Conservation (phyloP, 2,888 invertebrate species). For the Plagodis dolabraria region DNA sequence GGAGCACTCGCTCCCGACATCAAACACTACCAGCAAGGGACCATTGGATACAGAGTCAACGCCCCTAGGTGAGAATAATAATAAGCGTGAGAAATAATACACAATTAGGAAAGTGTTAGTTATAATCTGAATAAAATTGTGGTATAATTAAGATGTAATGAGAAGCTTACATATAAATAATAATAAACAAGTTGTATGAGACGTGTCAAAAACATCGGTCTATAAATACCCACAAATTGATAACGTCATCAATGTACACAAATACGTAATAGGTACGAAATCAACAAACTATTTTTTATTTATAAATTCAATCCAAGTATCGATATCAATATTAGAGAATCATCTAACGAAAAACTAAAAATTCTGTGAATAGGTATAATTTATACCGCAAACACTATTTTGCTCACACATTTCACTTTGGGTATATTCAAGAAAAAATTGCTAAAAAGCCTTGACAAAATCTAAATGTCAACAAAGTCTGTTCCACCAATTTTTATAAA, state of each 20-base stretch:
- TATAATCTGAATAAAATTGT: slow-evolving; percentile 20
- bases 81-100: slow-evolving; percentile 29
- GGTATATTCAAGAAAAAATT: too few species aligned
- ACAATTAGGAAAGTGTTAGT: slow-evolving; percentile 22
- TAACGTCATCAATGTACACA: slow-evolving; percentile 28
- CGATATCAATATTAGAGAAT: too few species aligned
- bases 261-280: slow-evolving; percentile 7
- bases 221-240: slow-evolving; percentile 21
- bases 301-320: background rate
- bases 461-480: too few species aligned
- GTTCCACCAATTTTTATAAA: background rate
- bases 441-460: too few species aligned
- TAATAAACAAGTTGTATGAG: slow-evolving; percentile 27
- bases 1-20: slow-evolving; percentile 79
- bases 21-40: slow-evolving; percentile 82
- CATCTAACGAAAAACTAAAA: too few species aligned
- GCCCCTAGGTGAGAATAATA: slow-evolving; percentile 86
- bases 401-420: too few species aligned
- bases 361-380: too few species aligned
- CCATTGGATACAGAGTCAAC: slow-evolving; percentile 86
- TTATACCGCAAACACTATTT: too few species aligned
- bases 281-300: slow-evolving; percentile 4
- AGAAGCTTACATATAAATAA: slow-evolving; percentile 2
- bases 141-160: slow-evolving; percentile 11
- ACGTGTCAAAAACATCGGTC: slow-evolving; percentile 23